These are phyloP conservation scores for Lycophotia porphyrea DNA, from an alignment of 2,888 invertebrate genomes.

Conservation along the genomic window DNA sequence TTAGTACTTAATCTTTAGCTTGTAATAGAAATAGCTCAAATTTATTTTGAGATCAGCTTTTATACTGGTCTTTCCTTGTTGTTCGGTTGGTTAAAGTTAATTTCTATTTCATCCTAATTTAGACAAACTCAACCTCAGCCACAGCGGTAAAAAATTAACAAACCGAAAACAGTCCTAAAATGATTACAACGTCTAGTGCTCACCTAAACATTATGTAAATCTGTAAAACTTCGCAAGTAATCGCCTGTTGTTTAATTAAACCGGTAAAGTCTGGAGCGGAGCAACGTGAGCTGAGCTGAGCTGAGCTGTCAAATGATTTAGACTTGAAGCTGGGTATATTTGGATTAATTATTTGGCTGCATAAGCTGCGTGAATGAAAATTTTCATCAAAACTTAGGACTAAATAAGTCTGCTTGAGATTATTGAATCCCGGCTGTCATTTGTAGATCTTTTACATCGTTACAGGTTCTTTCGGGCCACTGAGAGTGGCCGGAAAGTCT, in stretches of 20 bases:
- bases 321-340: neutral
- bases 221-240: constrained; percentile 45
- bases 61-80: neutral
- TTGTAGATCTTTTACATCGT: too few species aligned
- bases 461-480: too few species aligned
- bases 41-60: constrained; percentile 6
- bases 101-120: neutral
- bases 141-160: constrained; percentile 10
- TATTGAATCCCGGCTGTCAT: neutral
- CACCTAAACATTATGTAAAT: constrained; percentile 50
- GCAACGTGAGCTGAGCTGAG: constrained; percentile 12
- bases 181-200: constrained; percentile 28
- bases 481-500: too few species aligned
- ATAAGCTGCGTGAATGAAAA: neutral
- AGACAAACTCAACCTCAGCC: neutral
- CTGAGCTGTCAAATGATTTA: constrained; percentile 12
- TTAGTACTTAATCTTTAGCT: constrained; percentile 28
- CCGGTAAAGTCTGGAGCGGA: constrained; percentile 28
- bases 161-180: constrained; percentile 18
- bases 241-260: constrained; percentile 59
- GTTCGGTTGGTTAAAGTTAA: neutral
- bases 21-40: neutral
- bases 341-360: neutral
- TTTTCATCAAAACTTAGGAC: neutral
- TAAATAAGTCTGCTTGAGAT: neutral